Evolutionary conservation across 2,888 invertebrate species (phyloP).

Genomic region (Eutolmus rufibarbis): DNA sequence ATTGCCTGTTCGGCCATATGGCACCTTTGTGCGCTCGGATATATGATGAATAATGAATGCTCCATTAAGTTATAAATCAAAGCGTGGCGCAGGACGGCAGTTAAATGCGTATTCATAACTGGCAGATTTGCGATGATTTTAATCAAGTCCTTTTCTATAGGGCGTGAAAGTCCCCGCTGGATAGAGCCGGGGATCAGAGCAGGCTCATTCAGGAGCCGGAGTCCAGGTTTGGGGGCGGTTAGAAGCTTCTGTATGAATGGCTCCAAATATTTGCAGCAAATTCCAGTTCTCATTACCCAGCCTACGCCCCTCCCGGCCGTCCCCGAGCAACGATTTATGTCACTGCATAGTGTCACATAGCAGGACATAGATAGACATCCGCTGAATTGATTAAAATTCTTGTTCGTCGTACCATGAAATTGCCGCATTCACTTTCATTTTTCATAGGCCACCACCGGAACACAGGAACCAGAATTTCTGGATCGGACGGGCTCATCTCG

Average conservation of each 20-base stretch:
- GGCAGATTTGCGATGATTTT: slow-evolving; percentile 17
- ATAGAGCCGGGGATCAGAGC: neutral
- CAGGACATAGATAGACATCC: slow-evolving; percentile 40
- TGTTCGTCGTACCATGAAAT: slow-evolving; percentile 46
- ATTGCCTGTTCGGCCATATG: neutral
- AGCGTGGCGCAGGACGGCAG: neutral
- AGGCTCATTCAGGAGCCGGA: neutral
- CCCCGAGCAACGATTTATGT: slow-evolving; percentile 27
- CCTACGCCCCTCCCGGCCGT: neutral
- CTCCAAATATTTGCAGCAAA: slow-evolving; percentile 25
- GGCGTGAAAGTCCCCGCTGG: neutral
- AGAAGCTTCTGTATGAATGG: neutral
- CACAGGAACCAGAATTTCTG: slow-evolving; percentile 14
- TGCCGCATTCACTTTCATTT: slow-evolving; percentile 47
- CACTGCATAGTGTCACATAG: slow-evolving; percentile 34
- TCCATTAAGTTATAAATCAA: neutral
- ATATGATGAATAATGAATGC: neutral
- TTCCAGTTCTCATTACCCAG: slow-evolving; percentile 19
- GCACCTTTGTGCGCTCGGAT: neutral
- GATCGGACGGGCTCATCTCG: slow-evolving; percentile 8
- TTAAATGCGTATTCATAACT: slow-evolving; percentile 23
- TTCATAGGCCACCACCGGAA: slow-evolving; percentile 44
- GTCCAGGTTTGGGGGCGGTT: neutral
- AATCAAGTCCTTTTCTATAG: slow-evolving; percentile 3
- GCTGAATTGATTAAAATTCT: slow-evolving; percentile 48